phyloP scores from a whole-genome alignment of 2,888 invertebrate species.

The Parthenolecanium corni region DNA sequence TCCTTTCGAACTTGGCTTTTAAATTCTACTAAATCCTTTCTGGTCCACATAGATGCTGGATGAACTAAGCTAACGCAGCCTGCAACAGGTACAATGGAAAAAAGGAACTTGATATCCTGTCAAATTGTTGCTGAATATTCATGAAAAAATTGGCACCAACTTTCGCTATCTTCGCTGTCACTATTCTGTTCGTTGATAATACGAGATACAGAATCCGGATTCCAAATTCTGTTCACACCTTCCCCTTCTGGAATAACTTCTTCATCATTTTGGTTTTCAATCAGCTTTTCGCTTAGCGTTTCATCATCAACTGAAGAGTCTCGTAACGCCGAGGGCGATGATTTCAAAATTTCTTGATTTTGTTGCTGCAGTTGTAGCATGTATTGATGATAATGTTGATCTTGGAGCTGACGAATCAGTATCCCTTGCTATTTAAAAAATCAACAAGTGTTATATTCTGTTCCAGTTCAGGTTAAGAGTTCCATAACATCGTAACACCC shows the following conservation, averaged over 20 bases:
- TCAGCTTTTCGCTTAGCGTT: not conserved
- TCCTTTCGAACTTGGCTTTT: conserved; percentile 73
- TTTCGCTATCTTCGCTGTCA: conserved; percentile 25
- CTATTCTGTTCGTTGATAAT: conserved; percentile 22
- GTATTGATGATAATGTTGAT: conserved; percentile 97
- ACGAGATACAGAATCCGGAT: conserved; percentile 22
- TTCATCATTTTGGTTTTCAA: not conserved
- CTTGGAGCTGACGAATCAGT: conserved; percentile 87
- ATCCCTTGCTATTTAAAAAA: conserved; percentile 63
- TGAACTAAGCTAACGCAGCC: conserved; percentile 40
- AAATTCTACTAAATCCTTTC: conserved; percentile 75
- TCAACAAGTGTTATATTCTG: not conserved
- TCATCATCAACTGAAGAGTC: too few relatives aligned
- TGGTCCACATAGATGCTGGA: conserved; percentile 92
- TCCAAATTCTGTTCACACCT: conserved; percentile 4
- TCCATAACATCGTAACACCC: too few relatives aligned
- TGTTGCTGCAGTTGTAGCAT: conserved; percentile 79
- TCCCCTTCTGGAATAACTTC: conserved; percentile 17
- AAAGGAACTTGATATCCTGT: too few relatives aligned
- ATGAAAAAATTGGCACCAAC: not conserved
- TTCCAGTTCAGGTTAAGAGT: too few relatives aligned
- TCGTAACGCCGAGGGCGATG: too few relatives aligned
- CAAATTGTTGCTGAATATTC: too few relatives aligned
- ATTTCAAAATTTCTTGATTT: conserved; percentile 22
- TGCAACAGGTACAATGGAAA: conserved; percentile 1